Conservation (phyloP, 2,888 invertebrate species). For the Leucozona laternaria region DNA sequence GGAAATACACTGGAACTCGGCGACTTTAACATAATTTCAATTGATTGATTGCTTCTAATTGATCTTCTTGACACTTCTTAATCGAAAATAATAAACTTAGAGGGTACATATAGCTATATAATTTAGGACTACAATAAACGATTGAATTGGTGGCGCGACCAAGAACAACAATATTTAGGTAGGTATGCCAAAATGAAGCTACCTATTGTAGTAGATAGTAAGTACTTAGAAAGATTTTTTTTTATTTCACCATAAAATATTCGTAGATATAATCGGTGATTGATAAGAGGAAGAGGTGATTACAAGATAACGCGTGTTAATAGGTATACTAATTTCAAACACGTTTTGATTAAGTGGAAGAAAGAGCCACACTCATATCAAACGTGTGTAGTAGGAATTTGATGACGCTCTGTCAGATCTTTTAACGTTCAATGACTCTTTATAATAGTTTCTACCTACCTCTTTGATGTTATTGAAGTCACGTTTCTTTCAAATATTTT, state of each 20-base stretch:
- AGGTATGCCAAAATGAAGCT: not conserved
- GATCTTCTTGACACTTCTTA: constrained; percentile 48
- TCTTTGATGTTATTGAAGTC: not conserved
- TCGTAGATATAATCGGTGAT: not conserved
- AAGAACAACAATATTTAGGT: not conserved
- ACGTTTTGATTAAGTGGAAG: not conserved
- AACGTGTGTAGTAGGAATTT: not conserved
- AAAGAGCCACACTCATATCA: not conserved
- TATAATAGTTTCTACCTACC: not conserved
- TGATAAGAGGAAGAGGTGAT: not conserved
- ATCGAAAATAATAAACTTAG: constrained; percentile 19
- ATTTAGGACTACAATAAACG: not conserved
- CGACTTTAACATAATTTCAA: constrained; percentile 9
- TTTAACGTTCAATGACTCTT: not conserved
- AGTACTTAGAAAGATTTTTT: too few species aligned
- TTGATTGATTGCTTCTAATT: constrained; percentile 68
- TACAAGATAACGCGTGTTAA: not conserved
- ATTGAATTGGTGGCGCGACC: not conserved
- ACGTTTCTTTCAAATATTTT: not conserved
- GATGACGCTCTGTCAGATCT: not conserved
- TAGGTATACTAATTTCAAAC: not conserved
- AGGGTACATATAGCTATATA: not conserved
- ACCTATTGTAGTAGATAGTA: not conserved
- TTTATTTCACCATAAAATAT: not conserved
- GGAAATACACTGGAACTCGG: not conserved